Percentiles rank a stretch among this genome's conserved stretches.
These are phyloP conservation scores for Ectropis grisescens DNA, from an alignment of 1,140 invertebrate genomes.

Conservation along the genomic window DNA sequence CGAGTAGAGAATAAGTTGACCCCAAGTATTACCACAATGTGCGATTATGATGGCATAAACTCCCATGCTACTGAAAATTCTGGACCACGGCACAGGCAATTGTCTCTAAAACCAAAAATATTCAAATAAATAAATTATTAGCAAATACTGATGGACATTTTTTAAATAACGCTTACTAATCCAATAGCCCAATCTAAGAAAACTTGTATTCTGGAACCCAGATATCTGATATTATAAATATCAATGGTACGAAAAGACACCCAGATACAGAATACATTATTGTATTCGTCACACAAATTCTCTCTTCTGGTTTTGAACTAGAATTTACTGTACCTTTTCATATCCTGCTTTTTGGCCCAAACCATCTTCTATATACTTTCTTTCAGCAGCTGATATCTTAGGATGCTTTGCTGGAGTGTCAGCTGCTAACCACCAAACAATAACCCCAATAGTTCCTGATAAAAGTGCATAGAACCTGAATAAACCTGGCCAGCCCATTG, in stretches of 20 bases:
- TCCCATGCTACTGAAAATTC: slow-evolving; percentile 79
- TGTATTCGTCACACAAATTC: no score
- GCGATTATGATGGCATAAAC: slow-evolving; percentile 85
- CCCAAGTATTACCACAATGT: slow-evolving; percentile 89
- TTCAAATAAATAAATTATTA: no score
- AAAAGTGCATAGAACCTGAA: slow-evolving; percentile 55
- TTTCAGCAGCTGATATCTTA: slow-evolving; percentile 43
- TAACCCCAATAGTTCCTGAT: slow-evolving; percentile 23
- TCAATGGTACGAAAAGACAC: no score
- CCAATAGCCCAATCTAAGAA: no score
- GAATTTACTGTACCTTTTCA: slow-evolving; percentile 27
- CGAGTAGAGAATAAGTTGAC: slow-evolving; percentile 89
- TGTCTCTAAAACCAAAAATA: slow-evolving; percentile 45
- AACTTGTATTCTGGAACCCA: no score
- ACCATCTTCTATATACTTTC: slow-evolving; percentile 45
- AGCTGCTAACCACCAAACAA: slow-evolving; percentile 32
- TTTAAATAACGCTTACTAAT: no score
- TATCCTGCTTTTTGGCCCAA: slow-evolving; percentile 27
- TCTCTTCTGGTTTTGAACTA: no score
- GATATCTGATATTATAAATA: no score
- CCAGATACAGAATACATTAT: no score
- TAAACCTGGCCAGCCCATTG: slow-evolving; percentile 73
- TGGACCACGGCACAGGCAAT: slow-evolving; percentile 76
- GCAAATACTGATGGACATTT: no score
- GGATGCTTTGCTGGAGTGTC: slow-evolving; percentile 45